Conservation (phyloP, 2,888 invertebrate genomes). For the Nomada fabriciana region DNA sequence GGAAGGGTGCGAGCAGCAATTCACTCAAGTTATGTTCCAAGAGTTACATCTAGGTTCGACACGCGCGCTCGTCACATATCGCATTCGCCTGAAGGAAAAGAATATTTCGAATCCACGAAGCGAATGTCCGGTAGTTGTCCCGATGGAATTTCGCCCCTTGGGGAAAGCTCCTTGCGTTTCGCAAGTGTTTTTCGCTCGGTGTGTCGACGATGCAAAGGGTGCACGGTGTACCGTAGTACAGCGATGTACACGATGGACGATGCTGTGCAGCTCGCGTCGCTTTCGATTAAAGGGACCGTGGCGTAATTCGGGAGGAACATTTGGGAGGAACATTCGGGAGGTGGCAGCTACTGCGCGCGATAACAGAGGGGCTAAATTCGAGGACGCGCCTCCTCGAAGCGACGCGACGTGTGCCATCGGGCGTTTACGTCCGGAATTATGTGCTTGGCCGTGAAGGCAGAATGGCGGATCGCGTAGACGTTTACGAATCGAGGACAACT, state of each 20-base stretch:
- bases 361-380: constrained; percentile 55
- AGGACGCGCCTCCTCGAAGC: constrained; percentile 19
- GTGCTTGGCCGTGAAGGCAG: no score
- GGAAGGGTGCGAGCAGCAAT: constrained; percentile 60
- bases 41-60: constrained; percentile 39
- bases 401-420: constrained; percentile 40
- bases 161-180: no score
- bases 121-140: no score
- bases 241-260: constrained; percentile 18
- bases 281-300: constrained; percentile 51
- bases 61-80: constrained; percentile 3
- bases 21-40: constrained; percentile 39
- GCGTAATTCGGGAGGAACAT: constrained; percentile 49
- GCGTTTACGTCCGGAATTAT: constrained; percentile 48
- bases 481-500: no score
- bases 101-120: neutral
- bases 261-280: constrained; percentile 32
- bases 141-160: no score
- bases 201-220: constrained; percentile 2
- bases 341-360: constrained; percentile 28
- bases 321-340: no score
- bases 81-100: neutral
- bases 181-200: no score
- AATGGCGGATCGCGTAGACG: no score
- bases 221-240: neutral